Base-by-base conservation (phyloP, 2,888 invertebrate species). In the Trisateles emortualis region DNA sequence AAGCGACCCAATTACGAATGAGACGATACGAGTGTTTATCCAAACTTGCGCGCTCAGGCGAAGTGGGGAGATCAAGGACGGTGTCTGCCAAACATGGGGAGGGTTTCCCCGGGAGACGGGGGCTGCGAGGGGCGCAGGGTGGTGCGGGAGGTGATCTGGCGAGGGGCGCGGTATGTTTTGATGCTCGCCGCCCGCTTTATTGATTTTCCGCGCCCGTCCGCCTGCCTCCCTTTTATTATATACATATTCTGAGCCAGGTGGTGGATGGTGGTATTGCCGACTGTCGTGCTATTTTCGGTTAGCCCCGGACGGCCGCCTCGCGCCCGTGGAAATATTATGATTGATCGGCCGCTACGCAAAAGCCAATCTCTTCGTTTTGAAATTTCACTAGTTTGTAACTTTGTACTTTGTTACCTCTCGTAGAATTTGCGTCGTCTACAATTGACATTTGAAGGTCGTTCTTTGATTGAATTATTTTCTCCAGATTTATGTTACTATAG, bases 11-110 rank as follows among this genome's bases (percentile, higher is more conserved):
- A 92, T 92, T 92, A 83, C 79, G 64, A 82, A 72, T 79, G 83
- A 87, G 86, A 90, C 86, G 83, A 83, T 79, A 84, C 81, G 80
- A 84, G 82, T 92, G 92, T 92, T 92, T 92, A 91, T 90, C 85
- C 84, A 81, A 91, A 92, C 74, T 90, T 90, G 86, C 74, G 81
- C 81, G 83, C 84, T 87, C 86, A 84, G 86, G 83, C 83, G 77
- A 79, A 82, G 82, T 81, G 78, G 89, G 88, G 86, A 87, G 87
- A 92, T 92, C 92, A 92, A 92, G 92, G 92, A 88, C 92, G 92
- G 87, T 79, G 92, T 92, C 92, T 92, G 91, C 90, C 89, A 90
- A 92, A 90, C 90, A 90, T 83, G 87, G 92, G 89, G 86, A 84
- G 90, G 87, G 86, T 91, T 89, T 89, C 88, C 92, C 90, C 90